Percentiles rank a stretch among this genome's conserved stretches.
Evolutionary conservation across 2,113 vertebrate genomes (phyloP).

Genomic region (Sceloporus tristichus): DNA sequence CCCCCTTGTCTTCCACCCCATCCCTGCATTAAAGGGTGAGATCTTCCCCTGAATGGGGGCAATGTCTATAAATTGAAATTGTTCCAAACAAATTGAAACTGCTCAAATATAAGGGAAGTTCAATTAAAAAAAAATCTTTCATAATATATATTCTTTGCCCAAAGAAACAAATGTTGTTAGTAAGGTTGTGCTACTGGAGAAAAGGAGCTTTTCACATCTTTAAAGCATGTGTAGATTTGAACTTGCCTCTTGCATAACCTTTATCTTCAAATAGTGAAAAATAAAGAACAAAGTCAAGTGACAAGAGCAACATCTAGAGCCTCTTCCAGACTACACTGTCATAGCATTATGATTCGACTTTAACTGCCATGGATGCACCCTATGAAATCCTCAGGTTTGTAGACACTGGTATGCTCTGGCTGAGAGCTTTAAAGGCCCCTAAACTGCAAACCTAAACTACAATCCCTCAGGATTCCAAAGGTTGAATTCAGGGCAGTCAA

Average conservation of each 20-base stretch:
- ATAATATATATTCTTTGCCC: constrained; percentile 21
- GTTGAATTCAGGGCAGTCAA: no score
- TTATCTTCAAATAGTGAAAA: neutral
- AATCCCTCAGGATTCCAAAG: no score
- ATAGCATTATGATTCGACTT: no score
- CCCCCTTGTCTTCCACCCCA: no score
- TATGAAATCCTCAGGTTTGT: no score
- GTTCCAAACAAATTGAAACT: neutral
- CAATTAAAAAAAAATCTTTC: neutral
- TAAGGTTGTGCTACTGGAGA: neutral
- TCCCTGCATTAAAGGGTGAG: neutral
- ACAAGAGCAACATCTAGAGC: neutral
- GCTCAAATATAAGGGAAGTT: neutral
- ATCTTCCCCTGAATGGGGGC: neutral
- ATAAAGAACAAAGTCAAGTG: no score
- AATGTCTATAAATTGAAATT: neutral
- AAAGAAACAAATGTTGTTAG: neutral
- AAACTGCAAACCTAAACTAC: no score
- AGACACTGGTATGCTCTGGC: no score
- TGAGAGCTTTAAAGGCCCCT: no score
- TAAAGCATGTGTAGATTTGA: neutral
- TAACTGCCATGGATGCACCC: no score
- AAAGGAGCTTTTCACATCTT: neutral
- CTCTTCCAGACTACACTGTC: no score
- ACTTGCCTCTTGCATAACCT: neutral